Percentiles rank a stretch among this genome's conserved stretches.
These are phyloP conservation scores for Danio albolineatus DNA, from an alignment of 2,797 vertebrate genomes.

Conservation along the genomic window DNA sequence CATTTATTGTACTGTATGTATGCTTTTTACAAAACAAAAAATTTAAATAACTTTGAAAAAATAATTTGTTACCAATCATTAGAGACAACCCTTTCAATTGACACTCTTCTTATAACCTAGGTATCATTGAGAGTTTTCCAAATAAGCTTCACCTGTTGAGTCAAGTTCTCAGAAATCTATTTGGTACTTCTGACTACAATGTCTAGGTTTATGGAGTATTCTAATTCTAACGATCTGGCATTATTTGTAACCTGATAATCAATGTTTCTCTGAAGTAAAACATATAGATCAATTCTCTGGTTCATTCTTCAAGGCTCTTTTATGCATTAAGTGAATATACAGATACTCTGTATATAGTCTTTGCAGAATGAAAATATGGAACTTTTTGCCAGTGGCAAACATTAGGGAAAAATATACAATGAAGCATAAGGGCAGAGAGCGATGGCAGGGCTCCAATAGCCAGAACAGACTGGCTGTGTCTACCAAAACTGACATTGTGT, in stretches of 20 bases:
- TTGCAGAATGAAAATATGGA: slow-evolving; percentile 13
- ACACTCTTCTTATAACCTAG: no score
- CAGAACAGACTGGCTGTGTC: slow-evolving; percentile 40
- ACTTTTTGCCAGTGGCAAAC: slow-evolving; percentile 37
- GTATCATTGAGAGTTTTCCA: no score
- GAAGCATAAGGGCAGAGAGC: slow-evolving; percentile 45
- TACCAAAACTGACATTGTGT: slow-evolving; percentile 40
- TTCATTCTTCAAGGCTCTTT: background rate
- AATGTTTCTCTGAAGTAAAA: background rate
- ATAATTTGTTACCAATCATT: no score
- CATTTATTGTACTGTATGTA: no score
- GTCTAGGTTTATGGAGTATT: slow-evolving; percentile 10
- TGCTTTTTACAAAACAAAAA: no score
- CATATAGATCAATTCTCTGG: background rate
- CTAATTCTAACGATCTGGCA: background rate
- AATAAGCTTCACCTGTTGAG: background rate
- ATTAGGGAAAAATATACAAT: slow-evolving; percentile 36
- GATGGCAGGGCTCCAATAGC: slow-evolving; percentile 36
- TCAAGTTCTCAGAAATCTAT: background rate
- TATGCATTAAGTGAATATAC: background rate
- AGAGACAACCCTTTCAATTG: no score
- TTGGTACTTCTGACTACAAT: background rate
- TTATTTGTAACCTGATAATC: background rate
- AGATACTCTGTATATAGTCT: background rate
- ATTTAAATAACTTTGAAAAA: no score